These are phyloP conservation scores for Bellardia bayeri DNA, from an alignment of 2,888 invertebrate genomes.

Conservation along the genomic window DNA sequence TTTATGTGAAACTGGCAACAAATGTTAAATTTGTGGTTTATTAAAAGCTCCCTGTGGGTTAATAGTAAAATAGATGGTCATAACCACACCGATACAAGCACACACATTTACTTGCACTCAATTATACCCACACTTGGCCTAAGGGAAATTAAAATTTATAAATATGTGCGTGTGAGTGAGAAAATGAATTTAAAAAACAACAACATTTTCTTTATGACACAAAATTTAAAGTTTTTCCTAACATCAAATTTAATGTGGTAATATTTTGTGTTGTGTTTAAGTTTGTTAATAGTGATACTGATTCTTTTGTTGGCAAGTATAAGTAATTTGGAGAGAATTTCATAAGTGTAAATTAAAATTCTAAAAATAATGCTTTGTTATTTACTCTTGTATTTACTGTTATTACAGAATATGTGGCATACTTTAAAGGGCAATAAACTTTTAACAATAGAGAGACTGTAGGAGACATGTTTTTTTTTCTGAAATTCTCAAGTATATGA, in stretches of 20 bases:
- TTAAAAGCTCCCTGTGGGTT: conserved; percentile 69
- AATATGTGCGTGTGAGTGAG: neutral
- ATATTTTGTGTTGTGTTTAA: neutral
- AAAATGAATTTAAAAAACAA: neutral
- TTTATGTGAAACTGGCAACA: conserved; percentile 41
- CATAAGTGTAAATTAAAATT: neutral
- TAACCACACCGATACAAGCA: conserved; percentile 9
- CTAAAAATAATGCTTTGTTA: neutral
- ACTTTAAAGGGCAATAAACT: too few relatives aligned
- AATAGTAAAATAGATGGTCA: conserved; percentile 61
- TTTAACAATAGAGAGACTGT: too few relatives aligned
- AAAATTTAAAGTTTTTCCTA: neutral
- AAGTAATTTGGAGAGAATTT: neutral
- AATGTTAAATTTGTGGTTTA: conserved; percentile 71
- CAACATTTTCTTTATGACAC: neutral
- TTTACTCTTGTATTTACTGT: too few relatives aligned
- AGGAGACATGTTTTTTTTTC: too few relatives aligned
- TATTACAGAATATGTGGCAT: too few relatives aligned
- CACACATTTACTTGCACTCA: neutral
- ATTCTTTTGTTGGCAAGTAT: neutral
- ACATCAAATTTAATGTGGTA: neutral
- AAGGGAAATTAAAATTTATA: conserved; percentile 68
- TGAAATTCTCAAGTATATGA: too few relatives aligned
- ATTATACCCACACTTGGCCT: conserved; percentile 48
- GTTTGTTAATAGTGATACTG: neutral